Base-by-base conservation (phyloP, 2,888 invertebrate species). In the Lordiphosa fenestrarum region DNA sequence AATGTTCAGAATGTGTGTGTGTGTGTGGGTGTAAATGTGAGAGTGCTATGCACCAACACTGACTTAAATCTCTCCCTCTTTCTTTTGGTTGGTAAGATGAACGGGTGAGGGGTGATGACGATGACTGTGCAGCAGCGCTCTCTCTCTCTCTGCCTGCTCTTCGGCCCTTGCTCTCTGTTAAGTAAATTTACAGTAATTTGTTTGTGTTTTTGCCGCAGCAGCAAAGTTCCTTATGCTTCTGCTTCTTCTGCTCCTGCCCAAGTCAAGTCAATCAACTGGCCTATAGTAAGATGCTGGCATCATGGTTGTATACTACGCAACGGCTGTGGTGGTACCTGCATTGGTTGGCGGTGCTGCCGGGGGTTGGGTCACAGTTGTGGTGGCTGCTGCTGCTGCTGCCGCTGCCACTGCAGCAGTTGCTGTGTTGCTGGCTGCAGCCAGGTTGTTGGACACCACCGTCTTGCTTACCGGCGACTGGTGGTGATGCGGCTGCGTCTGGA, bases 261-360 rank as follows among this genome's bases (percentile, higher is more conserved):
- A 65, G 49, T 47, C 49, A 35, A 30, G 35, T 53, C 58, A 66
- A 63, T 66, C 53, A 50, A 69, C 51, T 59, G 73, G 73, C 75
- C 77, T 85, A 78, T 81, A 75, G 71, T 77, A 69, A 33, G 72
- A 72, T 62, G 74, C 80, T 74, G 86, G 85, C 73, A 86, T 69
- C 80, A 86, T 88, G 73, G 87, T 80, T 63, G 83, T 88, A 73
- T 89, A 89, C 89, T 89, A 89, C 89, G 89, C 89, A 89, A 89
- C 89, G 68, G 89, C 89, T 61, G 89, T 88, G 35, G 89, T 89
- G 55, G 89, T 89, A 65, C 87, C 75, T 46, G 75, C 53, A 71
- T 66, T 70, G 55, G 86, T 71, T 71, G 80, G 82, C 49, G 84
- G 80, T 50, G 84, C 80, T 52, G 84, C 75, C 59, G 83, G 64